These are phyloP conservation scores for Tympanoctomys barrerae DNA, from an alignment of 2,797 vertebrate genomes.

Conservation along the genomic window DNA sequence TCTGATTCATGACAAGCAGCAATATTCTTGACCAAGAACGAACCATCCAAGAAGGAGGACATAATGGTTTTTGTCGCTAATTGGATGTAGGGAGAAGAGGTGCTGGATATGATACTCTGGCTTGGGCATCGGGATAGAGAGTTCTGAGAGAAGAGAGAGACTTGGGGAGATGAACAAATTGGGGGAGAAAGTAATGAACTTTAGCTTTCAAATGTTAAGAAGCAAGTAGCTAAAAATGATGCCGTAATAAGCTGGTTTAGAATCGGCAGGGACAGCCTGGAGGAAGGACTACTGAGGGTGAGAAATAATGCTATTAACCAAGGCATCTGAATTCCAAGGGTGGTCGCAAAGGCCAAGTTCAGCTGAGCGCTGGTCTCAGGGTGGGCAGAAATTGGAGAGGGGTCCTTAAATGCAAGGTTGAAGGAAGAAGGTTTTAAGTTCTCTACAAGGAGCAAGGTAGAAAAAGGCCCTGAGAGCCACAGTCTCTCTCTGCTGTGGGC, in stretches of 20 bases:
- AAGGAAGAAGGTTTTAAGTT: slow-evolving; percentile 9
- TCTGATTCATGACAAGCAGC: not conserved
- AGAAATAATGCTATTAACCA: not conserved
- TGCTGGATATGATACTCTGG: not conserved
- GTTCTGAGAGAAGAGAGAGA: not conserved
- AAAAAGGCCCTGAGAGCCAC: not conserved
- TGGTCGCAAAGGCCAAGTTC: not conserved
- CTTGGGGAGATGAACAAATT: not conserved
- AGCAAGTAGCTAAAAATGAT: not conserved
- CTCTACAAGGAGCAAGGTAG: not conserved
- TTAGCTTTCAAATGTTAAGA: not conserved
- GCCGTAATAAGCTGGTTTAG: not conserved
- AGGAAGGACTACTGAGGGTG: not conserved
- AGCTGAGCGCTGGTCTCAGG: not conserved
- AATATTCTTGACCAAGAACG: slow-evolving; percentile 12
- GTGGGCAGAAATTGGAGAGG: not conserved
- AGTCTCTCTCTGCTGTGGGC: too few species aligned
- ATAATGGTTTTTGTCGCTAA: not conserved
- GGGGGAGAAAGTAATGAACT: not conserved
- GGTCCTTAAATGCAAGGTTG: not conserved
- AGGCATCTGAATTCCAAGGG: not conserved
- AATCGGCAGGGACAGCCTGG: not conserved
- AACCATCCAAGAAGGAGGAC: not conserved
- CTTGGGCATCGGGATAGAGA: not conserved
- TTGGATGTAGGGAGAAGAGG: not conserved